Base-by-base conservation (phyloP, 2,888 invertebrate genomes). In the Leptinotarsa haldemani region DNA sequence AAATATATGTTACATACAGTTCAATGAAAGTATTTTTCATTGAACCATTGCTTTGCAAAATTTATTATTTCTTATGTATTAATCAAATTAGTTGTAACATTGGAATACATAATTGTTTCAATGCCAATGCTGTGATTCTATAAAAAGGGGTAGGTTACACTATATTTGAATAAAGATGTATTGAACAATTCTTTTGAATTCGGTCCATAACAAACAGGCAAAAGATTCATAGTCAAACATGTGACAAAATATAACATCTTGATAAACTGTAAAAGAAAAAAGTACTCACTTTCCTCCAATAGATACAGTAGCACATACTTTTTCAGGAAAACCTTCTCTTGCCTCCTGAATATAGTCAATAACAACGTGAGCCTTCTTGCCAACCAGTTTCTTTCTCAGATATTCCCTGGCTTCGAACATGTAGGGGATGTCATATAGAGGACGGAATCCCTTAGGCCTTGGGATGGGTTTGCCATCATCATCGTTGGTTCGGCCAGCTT, bases 321-420 rank as follows among this genome's bases (percentile, higher is more conserved):
- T 99, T 86, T 99, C 99, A 0, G 98, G 97, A 87, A 95, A 97
- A 83, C 93, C 94, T 70, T 98, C 96, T 77, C 95, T 94, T 2
- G 97, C 95, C 1, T 98, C 98, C 86, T 99, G 99, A 76, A 97
- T 94, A 86, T 99, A 99, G 88, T 99, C 99, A 40, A 99, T 93
- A 25, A 92, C 92, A 12, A 98, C 95, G 82, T 94, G 94, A 0
- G 98, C 96, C 87, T 94, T 96, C 87, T 99, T 99, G 67, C 98
- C 97, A 83, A 99, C 93, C 16, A 99, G 90, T 85, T 97, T 97
- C 86, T 98, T 98, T 61, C 99, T 92, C 52, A 99, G 90, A 86
- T 95, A 99, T 88, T 99, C 99, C 69, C 99, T 92, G 0, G 98
- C 98, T 87, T 99, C 99, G 86, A 95, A 98, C 97, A 99, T 96